phyloP scores from a whole-genome alignment of 2,797 vertebrate genomes.

The Phrynocephalus forsythii region DNA sequence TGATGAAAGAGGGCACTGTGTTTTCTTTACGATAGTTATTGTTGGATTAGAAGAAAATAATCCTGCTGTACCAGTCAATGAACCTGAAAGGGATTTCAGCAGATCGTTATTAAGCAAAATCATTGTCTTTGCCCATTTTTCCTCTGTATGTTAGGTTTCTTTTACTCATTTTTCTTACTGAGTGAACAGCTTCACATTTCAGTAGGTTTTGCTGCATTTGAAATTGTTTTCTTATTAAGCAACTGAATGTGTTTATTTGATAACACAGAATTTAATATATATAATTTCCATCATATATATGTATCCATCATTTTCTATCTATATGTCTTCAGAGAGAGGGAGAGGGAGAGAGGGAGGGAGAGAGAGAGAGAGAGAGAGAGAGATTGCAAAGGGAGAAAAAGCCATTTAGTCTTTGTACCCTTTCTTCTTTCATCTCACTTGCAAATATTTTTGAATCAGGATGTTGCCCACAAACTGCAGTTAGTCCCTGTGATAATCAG shows the following conservation, averaged over 20 bases:
- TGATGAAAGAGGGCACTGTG: slow-evolving; percentile 48
- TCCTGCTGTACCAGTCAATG: slow-evolving; percentile 59
- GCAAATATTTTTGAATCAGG: not conserved
- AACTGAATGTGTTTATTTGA: not conserved
- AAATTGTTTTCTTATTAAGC: slow-evolving; percentile 5
- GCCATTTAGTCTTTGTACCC: no score
- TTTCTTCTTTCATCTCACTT: no score
- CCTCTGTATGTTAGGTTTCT: slow-evolving; percentile 4
- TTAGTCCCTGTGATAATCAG: not conserved
- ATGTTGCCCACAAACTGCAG: not conserved
- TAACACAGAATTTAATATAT: no score
- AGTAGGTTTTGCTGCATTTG: slow-evolving; percentile 11
- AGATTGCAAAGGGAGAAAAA: no score
- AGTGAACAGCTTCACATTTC: slow-evolving; percentile 30
- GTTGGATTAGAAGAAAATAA: slow-evolving; percentile 55
- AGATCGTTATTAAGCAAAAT: slow-evolving; percentile 53
- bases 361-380: no score
- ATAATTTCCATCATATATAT: not conserved
- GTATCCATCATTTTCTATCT: not conserved
- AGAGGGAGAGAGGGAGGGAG: no score
- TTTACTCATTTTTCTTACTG: not conserved
- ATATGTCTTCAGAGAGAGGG: not conserved
- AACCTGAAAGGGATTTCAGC: slow-evolving; percentile 58
- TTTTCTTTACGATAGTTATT: slow-evolving; percentile 59
- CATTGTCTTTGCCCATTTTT: slow-evolving; percentile 44